These are phyloP conservation scores for Alviniconcha marisindica DNA, from an alignment of 1,140 invertebrate species.

Conservation along the genomic window DNA sequence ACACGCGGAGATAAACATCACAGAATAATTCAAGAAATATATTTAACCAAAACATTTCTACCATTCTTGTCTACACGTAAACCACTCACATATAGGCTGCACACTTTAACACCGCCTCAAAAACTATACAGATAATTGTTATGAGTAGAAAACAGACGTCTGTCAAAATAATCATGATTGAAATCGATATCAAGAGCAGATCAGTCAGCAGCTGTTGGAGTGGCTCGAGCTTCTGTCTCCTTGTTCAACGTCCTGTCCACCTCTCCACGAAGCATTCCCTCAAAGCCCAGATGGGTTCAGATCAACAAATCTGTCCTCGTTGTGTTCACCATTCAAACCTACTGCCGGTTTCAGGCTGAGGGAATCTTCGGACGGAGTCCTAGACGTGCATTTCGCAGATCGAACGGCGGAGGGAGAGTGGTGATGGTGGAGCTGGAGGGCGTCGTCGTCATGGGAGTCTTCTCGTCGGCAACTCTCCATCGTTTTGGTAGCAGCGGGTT, in stretches of 20 bases:
- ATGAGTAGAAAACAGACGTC: too few relatives aligned
- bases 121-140: too few relatives aligned
- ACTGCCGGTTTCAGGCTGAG: background rate
- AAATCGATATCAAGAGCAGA: background rate
- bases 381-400: background rate
- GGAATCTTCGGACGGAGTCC: background rate
- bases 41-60: too few relatives aligned
- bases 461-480: background rate
- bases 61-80: too few relatives aligned
- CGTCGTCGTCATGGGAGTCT: background rate
- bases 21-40: too few relatives aligned
- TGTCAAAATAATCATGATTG: too few relatives aligned
- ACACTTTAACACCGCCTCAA: too few relatives aligned
- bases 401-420: background rate
- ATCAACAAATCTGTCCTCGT: background rate
- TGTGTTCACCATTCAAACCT: background rate
- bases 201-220: background rate
- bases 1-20: too few relatives aligned
- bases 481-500: background rate
- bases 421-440: background rate
- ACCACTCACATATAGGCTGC: too few relatives aligned
- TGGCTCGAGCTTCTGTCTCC: background rate
- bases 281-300: background rate
- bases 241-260: background rate
- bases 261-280: too few relatives aligned